Conservation (phyloP, 2,888 invertebrate species). For the Lepidochitona cinerea region DNA sequence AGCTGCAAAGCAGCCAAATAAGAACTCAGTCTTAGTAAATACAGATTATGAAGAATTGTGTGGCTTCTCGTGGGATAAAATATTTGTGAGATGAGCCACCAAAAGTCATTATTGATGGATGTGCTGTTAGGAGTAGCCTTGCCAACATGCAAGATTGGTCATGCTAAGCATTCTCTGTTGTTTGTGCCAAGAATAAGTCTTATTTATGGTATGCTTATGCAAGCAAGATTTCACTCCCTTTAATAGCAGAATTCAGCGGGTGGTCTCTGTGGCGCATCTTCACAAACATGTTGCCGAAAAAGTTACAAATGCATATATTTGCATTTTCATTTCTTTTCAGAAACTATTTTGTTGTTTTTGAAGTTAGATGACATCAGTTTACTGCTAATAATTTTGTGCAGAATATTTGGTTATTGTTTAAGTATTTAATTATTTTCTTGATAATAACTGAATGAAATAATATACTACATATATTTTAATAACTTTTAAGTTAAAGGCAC, state of each 20-base stretch:
- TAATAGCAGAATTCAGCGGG: neutral
- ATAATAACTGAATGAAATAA: too few relatives aligned
- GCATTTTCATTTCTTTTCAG: too few relatives aligned
- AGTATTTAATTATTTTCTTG: too few relatives aligned
- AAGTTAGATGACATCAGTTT: neutral
- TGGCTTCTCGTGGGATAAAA: neutral
- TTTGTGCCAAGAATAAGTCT: neutral
- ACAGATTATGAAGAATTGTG: neutral
- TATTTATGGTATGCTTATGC: neutral
- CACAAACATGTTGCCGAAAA: neutral
- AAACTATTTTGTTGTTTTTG: neutral
- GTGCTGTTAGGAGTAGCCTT: neutral
- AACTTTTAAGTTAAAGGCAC: too few relatives aligned
- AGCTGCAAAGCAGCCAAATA: neutral
- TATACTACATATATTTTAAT: too few relatives aligned
- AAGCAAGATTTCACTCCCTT: neutral
- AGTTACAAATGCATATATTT: neutral
- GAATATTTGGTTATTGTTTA: too few relatives aligned
- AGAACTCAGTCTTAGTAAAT: neutral
- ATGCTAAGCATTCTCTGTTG: neutral
- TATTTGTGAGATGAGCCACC: neutral
- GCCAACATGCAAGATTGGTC: neutral
- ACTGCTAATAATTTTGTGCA: neutral
- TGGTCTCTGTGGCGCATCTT: neutral
- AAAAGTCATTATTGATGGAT: neutral